Conservation (phyloP, 2,113 vertebrate genomes). For the Lichenostomus cassidix region DNA sequence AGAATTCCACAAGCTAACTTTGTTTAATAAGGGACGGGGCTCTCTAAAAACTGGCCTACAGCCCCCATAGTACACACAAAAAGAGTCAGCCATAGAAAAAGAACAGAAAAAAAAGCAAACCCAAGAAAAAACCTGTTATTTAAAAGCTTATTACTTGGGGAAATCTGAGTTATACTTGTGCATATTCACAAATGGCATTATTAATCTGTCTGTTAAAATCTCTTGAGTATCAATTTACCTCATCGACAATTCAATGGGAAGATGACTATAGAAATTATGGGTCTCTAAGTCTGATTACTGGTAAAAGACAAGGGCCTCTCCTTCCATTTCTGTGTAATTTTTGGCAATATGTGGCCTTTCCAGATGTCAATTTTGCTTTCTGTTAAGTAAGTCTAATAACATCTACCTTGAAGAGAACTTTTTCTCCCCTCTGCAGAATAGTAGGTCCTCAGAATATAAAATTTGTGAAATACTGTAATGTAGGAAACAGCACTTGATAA, state of each 20-base stretch:
- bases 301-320: not conserved
- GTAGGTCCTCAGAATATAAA: not conserved
- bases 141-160: not conserved
- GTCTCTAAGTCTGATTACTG: not conserved
- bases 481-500: not conserved
- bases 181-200: not conserved
- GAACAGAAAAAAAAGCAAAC: not conserved
- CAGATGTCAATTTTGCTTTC: not conserved
- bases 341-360: not conserved
- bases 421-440: not conserved
- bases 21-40: not conserved
- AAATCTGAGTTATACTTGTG: not conserved
- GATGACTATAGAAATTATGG: not conserved
- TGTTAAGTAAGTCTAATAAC: not conserved
- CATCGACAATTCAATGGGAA: not conserved
- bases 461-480: not conserved
- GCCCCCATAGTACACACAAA: not conserved
- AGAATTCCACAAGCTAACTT: not conserved
- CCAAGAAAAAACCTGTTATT: not conserved
- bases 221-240: not conserved
- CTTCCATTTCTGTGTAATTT: not conserved
- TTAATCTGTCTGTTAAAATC: not conserved
- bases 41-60: not conserved
- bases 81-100: not conserved
- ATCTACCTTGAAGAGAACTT: not conserved